Base-by-base conservation (phyloP, 2,113 vertebrate species). In the Ursus arctos region DNA sequence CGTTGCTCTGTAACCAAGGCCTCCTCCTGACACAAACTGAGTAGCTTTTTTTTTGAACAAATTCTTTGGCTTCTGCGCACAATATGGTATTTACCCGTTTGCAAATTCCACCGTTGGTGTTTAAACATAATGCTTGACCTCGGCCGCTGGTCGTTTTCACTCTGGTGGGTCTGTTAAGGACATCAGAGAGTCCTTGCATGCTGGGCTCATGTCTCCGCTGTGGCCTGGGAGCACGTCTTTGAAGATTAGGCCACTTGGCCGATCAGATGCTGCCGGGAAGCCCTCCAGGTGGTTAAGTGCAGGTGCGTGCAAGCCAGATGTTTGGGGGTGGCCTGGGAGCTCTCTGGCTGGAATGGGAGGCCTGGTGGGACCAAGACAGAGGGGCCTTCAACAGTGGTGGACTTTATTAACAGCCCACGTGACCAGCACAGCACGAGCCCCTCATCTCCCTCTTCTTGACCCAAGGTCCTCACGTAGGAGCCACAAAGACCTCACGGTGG, bases 1-100 rank as follows among this genome's bases (percentile, higher is more conserved):
- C 81, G 87, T 84, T 76, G 69, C 74, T 95, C 43, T 90, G 92
- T 96, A 83, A 89, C 96, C 26, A 80, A 92, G 95, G 86, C 31
- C 55, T 13, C 7, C 4, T 69, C 24, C 72, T 63, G 94, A 87
- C 91, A 95, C 67, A 43, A 28, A 61, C 22, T 0, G 1, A 43
- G 26, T 69, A 94, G 93, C 95, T 93, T 53, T 71, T 93, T 86
- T 57, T 43, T 86, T 57, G 87, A 93, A 19, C 33, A 74, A 18
- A 89, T 92, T 95, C 86, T 91, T 94, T 89, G 88, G 96, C 94
- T 91, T 12, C 81, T 0, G 10, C 0, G 2, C 47, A 82, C 33
- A 9, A 21, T 26, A 49, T 61, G 85, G 77, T 67, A 74, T 95
- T 93, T 91, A 72, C 65, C 85, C 94, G 65, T 91, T 86, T 91